Conservation (phyloP, 2,113 vertebrate genomes). For the Protobothrops flavoviridis region DNA sequence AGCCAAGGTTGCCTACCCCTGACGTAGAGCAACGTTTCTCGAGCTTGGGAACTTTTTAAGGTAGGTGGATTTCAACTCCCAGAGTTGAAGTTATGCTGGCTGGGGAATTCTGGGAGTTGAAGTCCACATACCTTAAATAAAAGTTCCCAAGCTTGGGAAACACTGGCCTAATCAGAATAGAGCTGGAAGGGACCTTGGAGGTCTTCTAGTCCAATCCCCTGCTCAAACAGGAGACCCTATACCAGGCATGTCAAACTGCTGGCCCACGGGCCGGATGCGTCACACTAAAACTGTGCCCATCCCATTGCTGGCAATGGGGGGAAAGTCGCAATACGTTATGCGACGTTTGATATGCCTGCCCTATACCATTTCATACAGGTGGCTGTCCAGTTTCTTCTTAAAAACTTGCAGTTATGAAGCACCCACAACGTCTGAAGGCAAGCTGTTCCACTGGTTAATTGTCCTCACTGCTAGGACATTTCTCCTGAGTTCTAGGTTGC, state of each 20-base stretch:
- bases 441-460: no score
- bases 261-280: no score
- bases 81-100: background rate
- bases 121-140: background rate
- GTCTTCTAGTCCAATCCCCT: background rate
- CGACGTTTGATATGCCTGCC: no score
- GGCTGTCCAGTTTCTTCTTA: background rate
- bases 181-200: background rate
- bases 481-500: no score
- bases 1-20: no score
- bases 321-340: rapidly evolving
- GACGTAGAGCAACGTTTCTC: background rate
- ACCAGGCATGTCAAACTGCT: no score
- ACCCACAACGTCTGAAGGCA: background rate
- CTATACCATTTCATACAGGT: background rate
- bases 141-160: background rate
- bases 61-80: no score
- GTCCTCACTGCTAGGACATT: no score
- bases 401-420: background rate
- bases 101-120: background rate
- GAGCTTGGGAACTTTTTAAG: background rate
- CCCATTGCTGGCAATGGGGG: no score
- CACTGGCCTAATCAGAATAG: background rate
- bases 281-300: no score
- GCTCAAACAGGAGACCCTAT: background rate